Conservation (phyloP, 2,113 vertebrate species). For the Platichthys flesus region DNA sequence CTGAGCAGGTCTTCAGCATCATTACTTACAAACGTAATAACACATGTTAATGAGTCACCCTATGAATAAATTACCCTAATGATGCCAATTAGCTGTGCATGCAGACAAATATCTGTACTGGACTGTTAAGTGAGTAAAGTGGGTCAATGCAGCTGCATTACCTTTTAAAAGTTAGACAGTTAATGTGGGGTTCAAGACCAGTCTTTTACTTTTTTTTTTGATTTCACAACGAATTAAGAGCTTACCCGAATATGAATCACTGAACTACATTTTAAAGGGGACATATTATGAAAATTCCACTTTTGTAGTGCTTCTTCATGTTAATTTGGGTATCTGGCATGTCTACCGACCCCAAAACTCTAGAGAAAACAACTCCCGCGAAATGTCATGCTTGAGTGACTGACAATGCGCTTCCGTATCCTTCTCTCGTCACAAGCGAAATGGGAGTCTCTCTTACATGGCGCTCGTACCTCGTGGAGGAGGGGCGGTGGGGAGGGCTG, state of each 20-base stretch:
- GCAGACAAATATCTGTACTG: background rate
- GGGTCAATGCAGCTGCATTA: background rate
- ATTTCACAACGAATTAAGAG: background rate
- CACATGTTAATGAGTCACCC: constrained; percentile 23
- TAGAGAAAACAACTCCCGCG: too few relatives aligned
- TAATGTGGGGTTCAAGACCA: background rate
- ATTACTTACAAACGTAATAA: constrained; percentile 29
- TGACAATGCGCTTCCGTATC: too few relatives aligned
- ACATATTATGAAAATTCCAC: too few relatives aligned
- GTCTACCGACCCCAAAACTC: too few relatives aligned
- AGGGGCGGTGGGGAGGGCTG: too few relatives aligned
- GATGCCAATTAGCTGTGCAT: constrained; percentile 36
- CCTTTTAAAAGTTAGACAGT: background rate
- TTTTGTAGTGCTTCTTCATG: too few relatives aligned
- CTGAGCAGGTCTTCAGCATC: constrained; percentile 1
- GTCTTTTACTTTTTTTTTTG: background rate
- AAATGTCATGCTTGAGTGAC: too few relatives aligned
- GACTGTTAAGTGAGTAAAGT: background rate
- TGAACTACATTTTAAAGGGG: too few relatives aligned
- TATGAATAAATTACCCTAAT: constrained; percentile 42
- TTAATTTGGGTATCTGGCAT: too few relatives aligned
- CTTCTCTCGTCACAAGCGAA: too few relatives aligned
- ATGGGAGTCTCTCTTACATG: too few relatives aligned
- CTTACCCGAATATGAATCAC: background rate
- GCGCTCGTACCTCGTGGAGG: too few relatives aligned